A percentile compares a stretch with the other conserved stretches of the same genome.
Conservation (phyloP, 2,113 vertebrate genomes). For the Glaucidium brasilianum region DNA sequence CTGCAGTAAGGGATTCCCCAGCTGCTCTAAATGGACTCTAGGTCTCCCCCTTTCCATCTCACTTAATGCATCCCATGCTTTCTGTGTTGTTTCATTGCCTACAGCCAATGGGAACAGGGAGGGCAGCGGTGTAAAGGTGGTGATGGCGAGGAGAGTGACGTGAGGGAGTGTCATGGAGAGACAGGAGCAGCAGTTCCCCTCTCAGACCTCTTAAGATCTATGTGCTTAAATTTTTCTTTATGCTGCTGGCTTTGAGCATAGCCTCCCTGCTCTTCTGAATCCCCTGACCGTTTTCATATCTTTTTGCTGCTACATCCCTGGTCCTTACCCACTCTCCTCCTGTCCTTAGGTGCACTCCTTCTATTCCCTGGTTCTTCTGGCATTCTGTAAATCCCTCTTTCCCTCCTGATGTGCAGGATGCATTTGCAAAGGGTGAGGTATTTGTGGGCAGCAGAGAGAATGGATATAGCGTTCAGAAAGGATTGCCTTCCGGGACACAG, state of each 20-base stretch:
- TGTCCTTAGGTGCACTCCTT: background rate
- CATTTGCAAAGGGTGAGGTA: slow-evolving; percentile 89
- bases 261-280: background rate
- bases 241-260: background rate
- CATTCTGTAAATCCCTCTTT: background rate
- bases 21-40: background rate
- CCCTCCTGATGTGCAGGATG: slow-evolving; percentile 74
- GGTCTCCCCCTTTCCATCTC: background rate
- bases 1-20: background rate
- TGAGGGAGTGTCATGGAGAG: background rate
- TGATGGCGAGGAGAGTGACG: background rate
- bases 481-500: slow-evolving; percentile 74
- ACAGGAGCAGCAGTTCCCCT: background rate
- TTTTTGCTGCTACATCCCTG: background rate
- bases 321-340: background rate
- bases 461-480: slow-evolving; percentile 74
- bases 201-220: background rate
- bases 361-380: background rate
- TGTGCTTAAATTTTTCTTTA: background rate
- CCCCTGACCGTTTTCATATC: background rate
- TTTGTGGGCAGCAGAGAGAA: slow-evolving; percentile 84
- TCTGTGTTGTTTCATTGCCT: background rate
- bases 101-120: background rate
- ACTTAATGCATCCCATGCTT: background rate
- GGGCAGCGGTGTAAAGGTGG: background rate